These are phyloP conservation scores for Torymus tubicola DNA, from an alignment of 2,888 invertebrate genomes.

Conservation along the genomic window DNA sequence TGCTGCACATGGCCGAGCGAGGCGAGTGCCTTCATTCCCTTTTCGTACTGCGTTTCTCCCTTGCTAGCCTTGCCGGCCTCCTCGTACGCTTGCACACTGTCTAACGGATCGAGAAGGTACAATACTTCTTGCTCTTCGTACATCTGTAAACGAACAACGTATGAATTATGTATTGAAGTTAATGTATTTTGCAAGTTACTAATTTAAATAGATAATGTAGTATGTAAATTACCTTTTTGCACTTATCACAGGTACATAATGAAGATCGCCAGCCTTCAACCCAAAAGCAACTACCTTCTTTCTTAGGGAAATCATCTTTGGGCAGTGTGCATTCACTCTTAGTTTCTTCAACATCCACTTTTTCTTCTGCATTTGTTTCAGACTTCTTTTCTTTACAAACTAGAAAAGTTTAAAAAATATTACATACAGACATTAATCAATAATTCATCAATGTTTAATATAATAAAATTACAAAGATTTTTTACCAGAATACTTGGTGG, in stretches of 20 bases:
- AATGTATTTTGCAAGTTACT: too few species aligned
- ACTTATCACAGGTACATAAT: slow-evolving; percentile 84
- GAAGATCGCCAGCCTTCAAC: slow-evolving; percentile 85
- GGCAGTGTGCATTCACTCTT: slow-evolving; percentile 68
- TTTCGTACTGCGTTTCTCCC: slow-evolving; percentile 83
- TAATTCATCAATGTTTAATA: slow-evolving; percentile 8
- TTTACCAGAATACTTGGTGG: slow-evolving; percentile 73
- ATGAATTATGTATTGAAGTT: neutral
- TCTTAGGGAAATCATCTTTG: slow-evolving; percentile 55
- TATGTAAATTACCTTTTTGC: slow-evolving; percentile 72
- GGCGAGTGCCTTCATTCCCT: slow-evolving; percentile 87
- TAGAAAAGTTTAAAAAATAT: slow-evolving; percentile 33
- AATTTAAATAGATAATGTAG: neutral
- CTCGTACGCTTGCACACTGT: slow-evolving; percentile 90
- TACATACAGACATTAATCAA: neutral
- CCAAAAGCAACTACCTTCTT: slow-evolving; percentile 86
- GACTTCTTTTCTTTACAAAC: slow-evolving; percentile 63
- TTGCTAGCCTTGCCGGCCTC: slow-evolving; percentile 83
- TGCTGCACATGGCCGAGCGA: slow-evolving; percentile 89
- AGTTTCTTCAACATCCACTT: slow-evolving; percentile 63
- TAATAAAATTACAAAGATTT: slow-evolving; percentile 12
- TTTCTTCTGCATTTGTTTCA: slow-evolving; percentile 64
- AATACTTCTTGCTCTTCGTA: slow-evolving; percentile 84
- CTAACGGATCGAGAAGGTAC: slow-evolving; percentile 87
- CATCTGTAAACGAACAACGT: slow-evolving; percentile 75